Evolutionary conservation across 2,113 vertebrate species (phyloP).

Genomic region (Bos javanicus): DNA sequence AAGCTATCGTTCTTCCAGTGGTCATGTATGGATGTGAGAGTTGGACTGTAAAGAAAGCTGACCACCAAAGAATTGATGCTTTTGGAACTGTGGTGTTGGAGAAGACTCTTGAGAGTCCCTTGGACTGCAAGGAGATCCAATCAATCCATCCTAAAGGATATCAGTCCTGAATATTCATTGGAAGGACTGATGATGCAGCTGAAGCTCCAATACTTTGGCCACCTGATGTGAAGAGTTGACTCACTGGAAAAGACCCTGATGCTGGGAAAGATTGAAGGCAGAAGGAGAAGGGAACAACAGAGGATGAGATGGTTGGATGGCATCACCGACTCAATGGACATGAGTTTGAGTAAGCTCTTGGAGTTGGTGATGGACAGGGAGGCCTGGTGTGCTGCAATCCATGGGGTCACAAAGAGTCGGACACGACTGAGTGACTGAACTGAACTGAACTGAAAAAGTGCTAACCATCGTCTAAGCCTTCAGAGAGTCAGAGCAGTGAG

Average conservation of each 20-base stretch:
- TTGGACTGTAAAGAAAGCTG: background rate
- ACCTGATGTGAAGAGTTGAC: background rate
- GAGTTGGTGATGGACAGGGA: background rate
- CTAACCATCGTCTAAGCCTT: background rate
- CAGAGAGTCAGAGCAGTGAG: background rate
- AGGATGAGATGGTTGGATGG: background rate
- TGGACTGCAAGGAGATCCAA: background rate
- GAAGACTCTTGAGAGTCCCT: background rate
- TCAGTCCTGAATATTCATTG: background rate
- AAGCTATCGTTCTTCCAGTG: background rate
- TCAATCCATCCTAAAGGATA: background rate
- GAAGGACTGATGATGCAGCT: background rate
- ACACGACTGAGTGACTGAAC: background rate
- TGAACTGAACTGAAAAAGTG: background rate
- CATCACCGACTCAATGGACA: background rate
- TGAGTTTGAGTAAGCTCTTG: background rate
- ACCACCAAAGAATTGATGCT: background rate
- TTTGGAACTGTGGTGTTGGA: background rate
- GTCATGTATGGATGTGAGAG: background rate
- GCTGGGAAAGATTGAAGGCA: background rate
- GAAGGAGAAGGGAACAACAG: background rate
- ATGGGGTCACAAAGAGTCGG: accelerated
- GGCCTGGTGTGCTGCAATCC: background rate
- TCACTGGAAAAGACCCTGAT: background rate
- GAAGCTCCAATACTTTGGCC: background rate